Base-by-base conservation (phyloP, 2,888 invertebrate genomes). In the Melanchra persicariae region DNA sequence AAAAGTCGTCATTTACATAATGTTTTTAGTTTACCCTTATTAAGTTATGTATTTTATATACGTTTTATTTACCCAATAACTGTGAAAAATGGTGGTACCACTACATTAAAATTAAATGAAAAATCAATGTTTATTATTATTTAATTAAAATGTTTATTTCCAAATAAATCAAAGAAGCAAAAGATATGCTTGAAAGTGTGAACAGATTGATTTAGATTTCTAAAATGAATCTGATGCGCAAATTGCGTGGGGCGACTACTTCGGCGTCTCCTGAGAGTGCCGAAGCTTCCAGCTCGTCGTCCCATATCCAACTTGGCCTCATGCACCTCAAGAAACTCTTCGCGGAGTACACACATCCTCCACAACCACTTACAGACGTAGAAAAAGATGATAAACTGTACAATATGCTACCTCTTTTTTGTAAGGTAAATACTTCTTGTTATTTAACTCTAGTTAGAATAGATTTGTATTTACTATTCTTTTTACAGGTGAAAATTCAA, bases 251-350 rank as follows among this genome's bases (percentile, higher is more conserved):
- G 85, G 94, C 94, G 82, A 91, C 95, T 82, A 92, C 93, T 83
- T 93, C 95, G 92, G 89, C 95, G 81, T 90, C 95, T 80, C 86
- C 94, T 55, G 97, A 97, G 79, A 96, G 96, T 81, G 93, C 96
- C 47, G 97, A 97, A 79, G 95, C 96, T 34, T 94, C 97, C 52
- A 96, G 97, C 79, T 96, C 97, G 70, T 97, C 98, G 61, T 97
- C 98, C 77, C 98, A 98, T 90, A 97, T 98, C 67, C 98, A 99
- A 88, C 97, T 99, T 72, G 99, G 99, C 49, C 97, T 99, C 70
- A 99, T 98, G 97, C 99, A 99, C 91, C 97, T 99, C 62, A 98
- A 99, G 90, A 99, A 99, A 94, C 96, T 99, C 51, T 99, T 99
- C 93, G 97, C 98, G 64, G 99, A 99, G 93, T 99, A 99, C 90